Evolutionary conservation across 1,140 invertebrate species (phyloP), one percentile per base, ranked within the genome.

Genomic region (Rhopalosiphum maidis): DNA sequence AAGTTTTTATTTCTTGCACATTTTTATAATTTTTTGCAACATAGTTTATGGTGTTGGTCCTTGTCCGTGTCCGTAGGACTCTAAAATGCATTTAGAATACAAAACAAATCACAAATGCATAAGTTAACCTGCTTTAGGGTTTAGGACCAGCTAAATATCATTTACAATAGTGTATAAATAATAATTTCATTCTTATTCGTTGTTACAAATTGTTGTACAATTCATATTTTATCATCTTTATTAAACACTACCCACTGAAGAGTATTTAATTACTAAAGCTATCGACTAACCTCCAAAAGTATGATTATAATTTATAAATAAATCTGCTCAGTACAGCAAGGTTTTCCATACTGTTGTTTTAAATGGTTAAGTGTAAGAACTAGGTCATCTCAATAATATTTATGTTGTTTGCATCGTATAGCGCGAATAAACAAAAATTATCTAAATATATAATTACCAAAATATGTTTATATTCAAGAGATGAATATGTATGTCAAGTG

Each of bases 371-470:
- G 15, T 60, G n/a, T 43, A 90, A 30, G 35, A 90, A 60, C 22
- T 43, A 68, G 89, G 89, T 90, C 54, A 90, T 15, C 37, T 90
- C 55, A 68, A 90, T 90, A 68, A 90, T 68, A 90, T 90, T 60
- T 68, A 68, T 90, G 89, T 68, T 90, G 35, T 60, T 90, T 9
- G 41, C 88, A 68, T 90, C 25, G 37, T 43, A n/a, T 43, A 6
- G 35, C 11, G 37, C 25, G 25, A 90, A 90, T 60, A 68, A 90
- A 90, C 54, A 90, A 90, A 68, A 90, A 90, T 68, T 25, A 43
- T 90, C 89, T 90, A 90, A 90, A 60, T 90, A 90, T 90, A 68
- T 68, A 90, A 68, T 30, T 43, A 21, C 21, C 89, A 60, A 90
- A 90, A 43, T 90, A 68, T 90, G 89, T 43, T 60, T 90, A 23